Evolutionary conservation across 2,113 vertebrate species (phyloP).

Genomic region (Pandion haliaetus): DNA sequence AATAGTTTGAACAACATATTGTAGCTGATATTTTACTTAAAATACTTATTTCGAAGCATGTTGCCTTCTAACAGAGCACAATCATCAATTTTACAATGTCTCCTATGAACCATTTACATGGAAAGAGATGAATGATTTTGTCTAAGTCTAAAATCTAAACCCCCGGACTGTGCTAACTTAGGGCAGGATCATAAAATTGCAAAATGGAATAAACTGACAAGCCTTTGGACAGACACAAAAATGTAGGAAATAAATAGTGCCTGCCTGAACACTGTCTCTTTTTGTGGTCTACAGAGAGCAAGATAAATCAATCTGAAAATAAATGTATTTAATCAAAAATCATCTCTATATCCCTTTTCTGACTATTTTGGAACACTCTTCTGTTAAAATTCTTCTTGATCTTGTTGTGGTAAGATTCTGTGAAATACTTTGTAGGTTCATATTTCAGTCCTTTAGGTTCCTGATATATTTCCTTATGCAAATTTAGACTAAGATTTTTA

Average conservation of each 20-base stretch:
- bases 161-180: not conserved
- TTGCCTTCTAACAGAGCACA: not conserved
- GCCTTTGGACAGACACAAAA: not conserved
- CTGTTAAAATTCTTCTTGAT: not conserved
- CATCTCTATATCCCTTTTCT: not conserved
- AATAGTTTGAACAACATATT: not conserved
- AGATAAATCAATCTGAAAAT: not conserved
- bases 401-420: not conserved
- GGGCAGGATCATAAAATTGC: not conserved
- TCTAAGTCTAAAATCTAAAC: not conserved
- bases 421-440: not conserved
- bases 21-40: conserved; percentile 13
- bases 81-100: not conserved
- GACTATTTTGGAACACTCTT: not conserved
- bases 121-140: not conserved
- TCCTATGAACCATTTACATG: not conserved
- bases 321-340: not conserved
- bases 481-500: not conserved
- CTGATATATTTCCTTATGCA: not conserved
- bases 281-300: not conserved
- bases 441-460: not conserved
- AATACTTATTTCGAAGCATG: not conserved
- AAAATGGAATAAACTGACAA: not conserved
- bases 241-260: not conserved
- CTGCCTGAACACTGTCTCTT: not conserved